Base-by-base conservation (phyloP, 2,113 vertebrate genomes). In the Mormyrus iriodes region DNA sequence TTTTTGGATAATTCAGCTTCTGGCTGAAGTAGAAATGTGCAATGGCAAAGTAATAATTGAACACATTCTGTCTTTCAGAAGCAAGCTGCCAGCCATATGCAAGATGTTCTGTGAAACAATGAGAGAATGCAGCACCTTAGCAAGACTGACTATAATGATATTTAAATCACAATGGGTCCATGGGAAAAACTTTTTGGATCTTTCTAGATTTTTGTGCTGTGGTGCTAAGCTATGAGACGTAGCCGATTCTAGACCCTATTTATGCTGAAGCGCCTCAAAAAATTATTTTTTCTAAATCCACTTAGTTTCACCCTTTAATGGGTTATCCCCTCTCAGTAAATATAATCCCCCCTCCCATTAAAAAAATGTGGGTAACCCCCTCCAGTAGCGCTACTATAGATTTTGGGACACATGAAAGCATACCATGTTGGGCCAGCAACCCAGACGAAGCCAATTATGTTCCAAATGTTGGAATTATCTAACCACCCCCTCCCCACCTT, bases 21-120 rank as follows among this genome's bases (percentile, higher is more conserved):
- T 79, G 73, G 1, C 31, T 39, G 73, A 76, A 76, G 69, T 76
- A 15, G 19, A 76, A 76, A 42, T 39, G 69, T 39, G 35, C 35
- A 39, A 17, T 76, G 31, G 69, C 69, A 79, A 79, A 79, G 31
- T 79, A 79, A 79, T 79, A 79, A 79, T 69, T 79, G 73, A 79
- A 79, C 31, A 79, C 35, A 79, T 79, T 79, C 3, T 79, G 73
- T 79, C 2, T 6, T 79, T 79, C 35, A 79, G 73, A 35, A 79
- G 35, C 35, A 76, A 76, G 73, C 31, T 79, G 35, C 5, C 31
- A 79, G 35, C 73, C 73, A 79, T 79, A 79, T 79, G 35, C 8
- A 24, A 39, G 69, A 35, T 76, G 31, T 39, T 76, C 69, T 76
- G 69, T 17, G 13, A 79, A 79, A 6, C 2, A 39, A 42, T 79